Evolutionary conservation across 2,888 invertebrate genomes (phyloP), one percentile per base, ranked within the genome.

Genomic region (Subacronicta megacephala): DNA sequence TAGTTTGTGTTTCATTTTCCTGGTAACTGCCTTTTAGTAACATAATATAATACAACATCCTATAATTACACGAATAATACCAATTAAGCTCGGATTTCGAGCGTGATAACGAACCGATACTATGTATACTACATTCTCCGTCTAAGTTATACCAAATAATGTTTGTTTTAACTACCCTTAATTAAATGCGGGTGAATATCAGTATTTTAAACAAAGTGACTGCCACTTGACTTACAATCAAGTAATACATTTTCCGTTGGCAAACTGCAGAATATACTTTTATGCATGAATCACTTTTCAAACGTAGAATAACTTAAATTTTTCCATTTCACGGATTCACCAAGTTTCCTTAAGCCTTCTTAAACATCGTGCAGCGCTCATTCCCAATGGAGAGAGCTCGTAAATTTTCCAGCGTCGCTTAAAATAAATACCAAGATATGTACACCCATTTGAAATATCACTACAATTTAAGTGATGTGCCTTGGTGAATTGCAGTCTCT

Each of bases 31-130:
- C 56, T 56, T 40, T 69, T 37, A 56, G 56, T 51, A 51, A 69
- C 36, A 40, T 9, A 46, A 62, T 45, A 54, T 17, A 7, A 1
- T 26, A 12, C 18, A 9, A 20, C 23, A 33, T 38, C 36, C 10
- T 29, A n/a, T 17, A 33, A 40, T 62, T 37, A 47, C 17, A n/a
- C 9, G 18, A 55, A 50, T 43, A 36, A 13, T 29, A 13, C 9
- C 65, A 16, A 37, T 56, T 63, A 67, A 53, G 35, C 13, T 63
- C 13, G 3, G 7, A 46, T 60, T 38, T 36, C 68, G 31, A 5
- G 7, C n/a, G 1, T 9, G 38, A 35, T 29, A 26, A 60, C 9
- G 9, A n/a, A 59, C 15, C 7, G 38, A 6, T 12, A 1, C 13
- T 37, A n/a, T n/a, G n/a, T n/a, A 42, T 37, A 23, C 15, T 10